phyloP scores from a whole-genome alignment of 2,888 invertebrate species.

The Melangyna quadrimaculata region DNA sequence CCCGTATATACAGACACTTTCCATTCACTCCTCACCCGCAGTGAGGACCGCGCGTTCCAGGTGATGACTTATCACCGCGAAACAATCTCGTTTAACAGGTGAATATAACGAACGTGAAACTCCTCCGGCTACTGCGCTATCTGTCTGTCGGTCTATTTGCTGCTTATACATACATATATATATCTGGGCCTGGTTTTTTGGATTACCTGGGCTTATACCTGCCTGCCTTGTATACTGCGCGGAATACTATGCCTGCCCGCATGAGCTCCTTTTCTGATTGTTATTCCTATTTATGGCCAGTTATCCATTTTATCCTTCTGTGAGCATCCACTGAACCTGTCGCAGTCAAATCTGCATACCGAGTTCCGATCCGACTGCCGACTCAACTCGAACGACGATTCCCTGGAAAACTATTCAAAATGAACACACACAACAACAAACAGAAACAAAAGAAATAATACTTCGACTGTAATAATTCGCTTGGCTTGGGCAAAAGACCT shows the following conservation, averaged over 20 bases:
- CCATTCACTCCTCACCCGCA: conserved; percentile 25
- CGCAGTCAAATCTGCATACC: conserved; percentile 68
- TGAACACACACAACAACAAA: conserved; percentile 8
- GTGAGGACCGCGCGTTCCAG: conserved; percentile 21
- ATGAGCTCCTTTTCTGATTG: conserved; percentile 68
- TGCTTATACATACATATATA: neutral
- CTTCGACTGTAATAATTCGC: conserved; percentile 32
- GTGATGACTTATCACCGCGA: conserved; percentile 70
- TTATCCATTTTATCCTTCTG: conserved; percentile 63
- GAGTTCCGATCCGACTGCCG: neutral
- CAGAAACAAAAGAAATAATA: too few relatives aligned
- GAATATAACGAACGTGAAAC: conserved; percentile 72
- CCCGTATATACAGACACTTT: neutral
- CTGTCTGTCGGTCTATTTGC: conserved; percentile 59
- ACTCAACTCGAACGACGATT: neutral
- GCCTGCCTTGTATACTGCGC: neutral
- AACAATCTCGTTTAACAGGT: conserved; percentile 71
- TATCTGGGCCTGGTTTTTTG: neutral
- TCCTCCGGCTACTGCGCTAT: conserved; percentile 71
- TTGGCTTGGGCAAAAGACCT: conserved; percentile 50
- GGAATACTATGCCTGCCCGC: conserved; percentile 39
- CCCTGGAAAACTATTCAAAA: neutral
- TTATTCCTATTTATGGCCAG: conserved; percentile 71
- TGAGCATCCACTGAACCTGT: conserved; percentile 64
- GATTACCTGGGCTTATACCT: conserved; percentile 19